A percentile compares a stretch with the other conserved stretches of the same genome.
These are phyloP conservation scores for Ibycter americanus DNA, from an alignment of 2,797 vertebrate genomes.

Conservation along the genomic window DNA sequence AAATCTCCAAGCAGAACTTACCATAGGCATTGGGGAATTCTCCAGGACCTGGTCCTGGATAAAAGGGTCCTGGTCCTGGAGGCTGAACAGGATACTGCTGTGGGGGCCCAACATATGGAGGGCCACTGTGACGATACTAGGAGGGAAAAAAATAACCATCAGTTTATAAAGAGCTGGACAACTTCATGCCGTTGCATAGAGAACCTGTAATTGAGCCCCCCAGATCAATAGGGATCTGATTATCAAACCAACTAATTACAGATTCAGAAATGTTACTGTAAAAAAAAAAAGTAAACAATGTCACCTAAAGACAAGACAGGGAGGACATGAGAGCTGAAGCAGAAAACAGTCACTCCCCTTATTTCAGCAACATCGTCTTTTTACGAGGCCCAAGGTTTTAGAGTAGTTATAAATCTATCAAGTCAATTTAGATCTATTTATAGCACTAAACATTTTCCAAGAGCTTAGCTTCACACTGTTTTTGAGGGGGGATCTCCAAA, in stretches of 20 bases:
- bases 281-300: neutral
- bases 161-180: neutral
- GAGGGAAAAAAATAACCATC: neutral
- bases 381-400: neutral
- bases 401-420: neutral
- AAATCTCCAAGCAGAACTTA: conserved; percentile 70
- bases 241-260: neutral
- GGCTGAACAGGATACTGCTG: conserved; percentile 96
- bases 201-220: neutral
- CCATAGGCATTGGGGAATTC: conserved; percentile 93
- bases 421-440: neutral
- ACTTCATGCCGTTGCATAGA: neutral
- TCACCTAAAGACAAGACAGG: neutral
- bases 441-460: neutral
- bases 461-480: neutral
- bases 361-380: neutral
- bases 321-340: neutral
- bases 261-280: neutral
- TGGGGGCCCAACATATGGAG: conserved; percentile 91
- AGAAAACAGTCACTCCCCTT: neutral
- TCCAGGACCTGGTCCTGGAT: conserved; percentile 92
- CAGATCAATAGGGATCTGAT: neutral
- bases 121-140: conserved; percentile 93
- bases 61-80: conserved; percentile 91
- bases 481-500: neutral